These are phyloP conservation scores for Ictalurus punctatus DNA, from an alignment of 2,113 vertebrate genomes.

Conservation along the genomic window DNA sequence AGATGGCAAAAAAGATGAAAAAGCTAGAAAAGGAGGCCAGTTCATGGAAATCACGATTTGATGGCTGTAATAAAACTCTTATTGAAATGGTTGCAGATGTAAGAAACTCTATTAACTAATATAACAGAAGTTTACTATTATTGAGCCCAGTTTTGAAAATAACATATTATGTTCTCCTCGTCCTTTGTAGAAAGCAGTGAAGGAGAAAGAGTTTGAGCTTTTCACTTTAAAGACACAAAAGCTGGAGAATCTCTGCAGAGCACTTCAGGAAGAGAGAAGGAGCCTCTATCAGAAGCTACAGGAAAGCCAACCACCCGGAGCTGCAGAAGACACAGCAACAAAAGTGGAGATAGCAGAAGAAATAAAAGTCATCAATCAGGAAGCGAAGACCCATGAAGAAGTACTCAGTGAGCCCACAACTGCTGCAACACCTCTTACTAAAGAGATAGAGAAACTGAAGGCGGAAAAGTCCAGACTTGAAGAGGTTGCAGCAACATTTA, in stretches of 20 bases:
- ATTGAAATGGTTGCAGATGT: constrained; percentile 97
- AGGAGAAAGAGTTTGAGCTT: constrained; percentile 91
- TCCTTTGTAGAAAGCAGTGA: constrained; percentile 68
- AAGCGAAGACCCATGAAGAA: not conserved
- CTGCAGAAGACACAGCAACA: constrained; percentile 48
- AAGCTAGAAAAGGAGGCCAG: constrained; percentile 94
- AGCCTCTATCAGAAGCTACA: constrained; percentile 84
- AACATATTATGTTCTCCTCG: not conserved
- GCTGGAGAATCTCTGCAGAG: constrained; percentile 93
- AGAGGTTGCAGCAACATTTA: constrained; percentile 78
- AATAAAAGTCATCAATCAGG: constrained; percentile 49
- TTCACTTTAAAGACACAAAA: constrained; percentile 87
- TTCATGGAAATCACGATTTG: constrained; percentile 93
- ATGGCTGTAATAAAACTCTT: constrained; percentile 91
- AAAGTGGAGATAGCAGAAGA: constrained; percentile 16
- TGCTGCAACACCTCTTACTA: constrained; percentile 35
- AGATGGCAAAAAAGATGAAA: constrained; percentile 98
- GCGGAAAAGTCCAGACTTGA: constrained; percentile 71
- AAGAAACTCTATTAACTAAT: constrained; percentile 55
- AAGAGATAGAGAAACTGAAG: constrained; percentile 62
- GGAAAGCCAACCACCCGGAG: constrained; percentile 65
- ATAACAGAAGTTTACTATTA: not conserved
- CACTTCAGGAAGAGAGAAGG: constrained; percentile 92
- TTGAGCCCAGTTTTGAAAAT: not conserved
- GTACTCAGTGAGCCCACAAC: not conserved